phyloP scores from a whole-genome alignment of 2,797 vertebrate genomes.

The Hoplostethus atlanticus region DNA sequence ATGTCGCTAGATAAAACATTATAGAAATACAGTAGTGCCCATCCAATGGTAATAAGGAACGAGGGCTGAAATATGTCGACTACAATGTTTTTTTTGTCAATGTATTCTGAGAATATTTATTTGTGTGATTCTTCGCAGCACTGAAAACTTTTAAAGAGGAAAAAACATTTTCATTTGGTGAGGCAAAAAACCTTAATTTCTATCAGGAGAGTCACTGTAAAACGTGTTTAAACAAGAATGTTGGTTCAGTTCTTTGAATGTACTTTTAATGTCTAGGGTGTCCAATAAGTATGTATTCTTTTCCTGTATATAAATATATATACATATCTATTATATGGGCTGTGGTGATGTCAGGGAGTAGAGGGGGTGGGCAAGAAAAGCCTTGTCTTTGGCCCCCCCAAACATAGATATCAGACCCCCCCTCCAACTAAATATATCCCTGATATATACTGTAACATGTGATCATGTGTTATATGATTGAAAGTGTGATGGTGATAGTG shows the following conservation, averaged over 20 bases:
- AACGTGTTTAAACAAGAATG: slow-evolving; percentile 84
- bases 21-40: slow-evolving; percentile 78
- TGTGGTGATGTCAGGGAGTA: slow-evolving; percentile 83
- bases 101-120: slow-evolving; percentile 81
- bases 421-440: slow-evolving; percentile 72
- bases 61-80: slow-evolving; percentile 78
- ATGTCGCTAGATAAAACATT: slow-evolving; percentile 78
- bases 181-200: slow-evolving; percentile 74
- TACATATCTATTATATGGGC: slow-evolving; percentile 86
- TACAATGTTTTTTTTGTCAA: slow-evolving; percentile 72
- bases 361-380: slow-evolving; percentile 73
- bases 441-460: slow-evolving; percentile 84
- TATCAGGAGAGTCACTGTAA: slow-evolving; percentile 81
- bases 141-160: slow-evolving; percentile 73
- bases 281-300: slow-evolving; percentile 82
- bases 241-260: slow-evolving; percentile 86
- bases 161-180: slow-evolving; percentile 73
- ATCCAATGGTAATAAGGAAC: slow-evolving; percentile 76
- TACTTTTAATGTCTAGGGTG: slow-evolving; percentile 84
- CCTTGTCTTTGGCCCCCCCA: slow-evolving; percentile 64
- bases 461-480: slow-evolving; percentile 83
- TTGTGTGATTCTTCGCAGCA: slow-evolving; percentile 78
- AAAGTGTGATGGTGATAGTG: slow-evolving; percentile 82
- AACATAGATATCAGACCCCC: slow-evolving; percentile 75
- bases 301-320: slow-evolving; percentile 86